phyloP scores from a whole-genome alignment of 2,113 vertebrate species.

The Nanorana parkeri region DNA sequence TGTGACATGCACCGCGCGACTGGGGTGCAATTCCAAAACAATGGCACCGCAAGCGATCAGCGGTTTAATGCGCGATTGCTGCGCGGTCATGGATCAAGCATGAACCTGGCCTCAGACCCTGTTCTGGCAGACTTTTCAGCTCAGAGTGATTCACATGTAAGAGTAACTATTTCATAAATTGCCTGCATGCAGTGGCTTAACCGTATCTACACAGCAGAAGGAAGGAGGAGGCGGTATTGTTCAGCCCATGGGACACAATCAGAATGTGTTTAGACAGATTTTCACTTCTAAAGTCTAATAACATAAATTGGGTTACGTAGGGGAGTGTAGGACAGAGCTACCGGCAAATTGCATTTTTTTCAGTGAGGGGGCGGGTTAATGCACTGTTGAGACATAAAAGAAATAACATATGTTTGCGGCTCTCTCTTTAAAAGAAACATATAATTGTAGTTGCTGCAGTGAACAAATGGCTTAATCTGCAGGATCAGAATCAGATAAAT shows the following conservation, averaged over 20 bases:
- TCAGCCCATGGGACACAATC: slow-evolving; percentile 6
- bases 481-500: neutral
- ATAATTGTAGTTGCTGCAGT: neutral
- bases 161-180: neutral
- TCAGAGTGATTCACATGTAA: neutral
- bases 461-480: neutral
- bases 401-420: neutral
- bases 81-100: too few relatives aligned
- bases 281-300: slow-evolving; percentile 27
- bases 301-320: slow-evolving; percentile 16
- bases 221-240: neutral
- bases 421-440: neutral
- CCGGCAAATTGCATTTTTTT: slow-evolving; percentile 2
- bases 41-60: too few relatives aligned
- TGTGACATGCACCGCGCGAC: too few relatives aligned
- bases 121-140: too few relatives aligned
- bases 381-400: neutral
- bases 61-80: too few relatives aligned
- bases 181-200: neutral
- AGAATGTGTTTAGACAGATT: slow-evolving; percentile 39
- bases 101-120: too few relatives aligned
- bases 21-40: too few relatives aligned
- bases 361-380: slow-evolving; percentile 1
- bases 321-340: neutral
- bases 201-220: neutral